phyloP scores from a whole-genome alignment of 2,888 invertebrate species.

The Xylophagus ater region DNA sequence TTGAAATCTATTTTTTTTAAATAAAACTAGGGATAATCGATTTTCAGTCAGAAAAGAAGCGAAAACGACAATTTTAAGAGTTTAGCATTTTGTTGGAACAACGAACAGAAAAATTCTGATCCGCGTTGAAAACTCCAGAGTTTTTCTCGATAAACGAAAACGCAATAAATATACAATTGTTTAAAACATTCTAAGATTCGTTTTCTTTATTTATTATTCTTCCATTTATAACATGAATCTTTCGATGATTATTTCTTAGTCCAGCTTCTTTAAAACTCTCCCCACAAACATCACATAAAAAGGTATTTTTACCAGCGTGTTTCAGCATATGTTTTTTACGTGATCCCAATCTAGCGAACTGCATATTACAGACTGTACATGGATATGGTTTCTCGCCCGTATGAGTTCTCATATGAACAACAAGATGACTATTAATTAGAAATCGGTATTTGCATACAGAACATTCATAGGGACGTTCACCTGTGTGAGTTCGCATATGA shows the following conservation, averaged over 20 bases:
- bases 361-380: conserved; percentile 11
- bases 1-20: no score
- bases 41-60: no score
- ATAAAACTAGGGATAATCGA: no score
- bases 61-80: no score
- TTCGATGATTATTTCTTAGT: conserved; percentile 12
- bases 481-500: conserved; percentile 15
- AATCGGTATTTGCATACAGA: conserved; percentile 12
- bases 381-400: conserved; percentile 15
- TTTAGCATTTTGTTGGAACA: no score
- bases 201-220: conserved; percentile 30
- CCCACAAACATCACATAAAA: conserved; percentile 13
- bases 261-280: conserved; percentile 12
- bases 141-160: neutral
- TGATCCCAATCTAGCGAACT: conserved; percentile 9
- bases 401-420: conserved; percentile 14
- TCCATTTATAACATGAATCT: conserved; percentile 26
- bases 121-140: neutral
- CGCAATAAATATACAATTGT: conserved; percentile 2
- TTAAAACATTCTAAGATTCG: conserved; percentile 4
- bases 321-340: conserved; percentile 12
- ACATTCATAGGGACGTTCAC: conserved; percentile 13
- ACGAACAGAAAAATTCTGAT: conserved; percentile 5
- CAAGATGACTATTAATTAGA: conserved; percentile 13
- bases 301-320: conserved; percentile 14